Conservation (phyloP, 1,140 invertebrate species). For the Lordiphosa mommai region DNA sequence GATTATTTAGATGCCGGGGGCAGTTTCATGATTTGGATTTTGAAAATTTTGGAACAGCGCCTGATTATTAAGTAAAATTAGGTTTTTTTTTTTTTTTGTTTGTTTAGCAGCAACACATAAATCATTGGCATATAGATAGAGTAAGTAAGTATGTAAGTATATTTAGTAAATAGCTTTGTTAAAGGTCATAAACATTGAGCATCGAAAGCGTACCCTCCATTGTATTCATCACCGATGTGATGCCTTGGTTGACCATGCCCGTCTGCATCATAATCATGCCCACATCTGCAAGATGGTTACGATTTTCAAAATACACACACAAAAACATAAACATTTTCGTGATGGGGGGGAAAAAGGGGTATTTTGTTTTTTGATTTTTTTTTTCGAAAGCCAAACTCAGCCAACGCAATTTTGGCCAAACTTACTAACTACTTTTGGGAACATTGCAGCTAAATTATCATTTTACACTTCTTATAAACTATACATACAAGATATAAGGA, state of each 20-base stretch:
- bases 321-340: conserved; percentile 26
- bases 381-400: conserved; percentile 53
- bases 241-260: conserved; percentile 92
- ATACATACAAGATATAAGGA: too few relatives aligned
- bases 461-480: conserved; percentile 17
- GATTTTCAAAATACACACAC: conserved; percentile 45
- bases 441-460: conserved; percentile 54
- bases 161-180: conserved; percentile 33
- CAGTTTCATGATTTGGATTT: conserved; percentile 2
- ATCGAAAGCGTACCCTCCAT: conserved; percentile 87
- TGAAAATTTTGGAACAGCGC: conserved; percentile 14
- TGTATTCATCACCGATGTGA: conserved; percentile 87
- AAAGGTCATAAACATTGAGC: conserved; percentile 17
- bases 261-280: conserved; percentile 97
- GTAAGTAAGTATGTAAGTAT: conserved; percentile 17
- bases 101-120: conserved; percentile 71
- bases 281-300: conserved; percentile 88
- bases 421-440: conserved; percentile 71
- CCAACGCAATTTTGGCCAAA: conserved; percentile 46
- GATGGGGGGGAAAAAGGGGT: neutral
- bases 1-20: too few relatives aligned
- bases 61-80: conserved; percentile 2
- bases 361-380: neutral
- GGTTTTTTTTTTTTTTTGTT: conserved; percentile 27
- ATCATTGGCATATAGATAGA: conserved; percentile 43